These are phyloP conservation scores for Bombus haemorrhoidalis DNA, from an alignment of 1,140 invertebrate genomes.

Conservation along the genomic window DNA sequence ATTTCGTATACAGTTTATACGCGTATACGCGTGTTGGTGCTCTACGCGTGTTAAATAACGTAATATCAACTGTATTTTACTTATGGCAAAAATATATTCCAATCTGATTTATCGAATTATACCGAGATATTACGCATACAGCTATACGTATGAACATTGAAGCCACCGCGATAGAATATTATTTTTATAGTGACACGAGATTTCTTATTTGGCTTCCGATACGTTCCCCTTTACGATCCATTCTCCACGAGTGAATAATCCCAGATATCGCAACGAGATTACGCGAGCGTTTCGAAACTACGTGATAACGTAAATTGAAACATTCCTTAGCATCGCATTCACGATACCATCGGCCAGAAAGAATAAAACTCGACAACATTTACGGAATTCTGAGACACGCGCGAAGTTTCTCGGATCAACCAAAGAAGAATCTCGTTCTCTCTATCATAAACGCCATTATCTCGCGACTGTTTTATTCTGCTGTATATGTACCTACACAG, in stretches of 20 bases:
- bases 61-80: not conserved
- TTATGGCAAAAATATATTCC: not conserved
- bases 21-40: too few species aligned
- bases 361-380: not conserved
- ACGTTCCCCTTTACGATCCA: constrained; percentile 3
- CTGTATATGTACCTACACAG: not conserved
- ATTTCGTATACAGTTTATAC: too few species aligned
- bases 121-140: too few species aligned
- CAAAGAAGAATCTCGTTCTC: not conserved
- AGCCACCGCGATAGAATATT: not conserved
- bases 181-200: constrained; percentile 1
- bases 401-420: too few species aligned
- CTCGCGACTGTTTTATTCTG: not conserved
- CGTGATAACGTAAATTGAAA: constrained; percentile 20
- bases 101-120: not conserved
- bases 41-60: not conserved
- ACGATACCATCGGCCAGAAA: not conserved
- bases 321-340: not conserved
- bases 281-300: constrained; percentile 6
- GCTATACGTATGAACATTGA: not conserved
- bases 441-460: not conserved
- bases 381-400: not conserved
- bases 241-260: not conserved
- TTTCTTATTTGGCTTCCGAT: too few species aligned
- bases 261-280: constrained; percentile 1